Evolutionary conservation across 2,113 vertebrate species (phyloP), one percentile per base, ranked within the genome.

Genomic region (Excalfactoria chinensis): DNA sequence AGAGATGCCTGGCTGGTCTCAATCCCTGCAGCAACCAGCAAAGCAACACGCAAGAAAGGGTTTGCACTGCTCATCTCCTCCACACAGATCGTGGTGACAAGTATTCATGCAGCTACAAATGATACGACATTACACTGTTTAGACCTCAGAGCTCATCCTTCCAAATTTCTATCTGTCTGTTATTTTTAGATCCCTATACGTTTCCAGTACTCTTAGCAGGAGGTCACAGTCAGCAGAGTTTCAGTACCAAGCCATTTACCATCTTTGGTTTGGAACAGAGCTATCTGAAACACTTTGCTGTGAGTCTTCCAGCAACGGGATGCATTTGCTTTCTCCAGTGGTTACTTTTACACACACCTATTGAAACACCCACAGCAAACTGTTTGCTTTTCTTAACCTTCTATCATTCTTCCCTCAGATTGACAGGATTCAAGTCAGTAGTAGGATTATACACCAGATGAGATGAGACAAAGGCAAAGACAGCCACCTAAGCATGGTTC

Each of bases 11-110:
- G 49, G 7, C 59, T 72, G 25, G 59, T n/a, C 46, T 86, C 43
- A 20, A 51, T 81, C 49, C 67, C 62, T 44, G 69, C 28, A 74
- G 22, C 23, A 6, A 56, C 82, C 94, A 73, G 73, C 87, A 90
- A 88, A 44, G 77, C 71, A 86, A 48, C 78, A 55, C 89, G 70
- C 95, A 93, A 95, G 92, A 95, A 95, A 84, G 92, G 79, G 89
- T 92, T 90, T 37, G 56, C 95, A 94, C 90, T 96, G 95, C 28
- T 44, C 88, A 91, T 84, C 91, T 93, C 97, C 97, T 97, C 95
- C 90, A 76, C 56, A 76, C 82, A 89, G 95, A 93, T 0, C 87
- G 81, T 28, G 23, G 89, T 95, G 92, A 97, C 94, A 97, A 95
- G 97, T 93, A 86, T 43, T 88, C 77, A 14, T 34, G 63, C 77